Evolutionary conservation across 2,888 invertebrate genomes (phyloP).

Genomic region (Stenolophus ochropezus): DNA sequence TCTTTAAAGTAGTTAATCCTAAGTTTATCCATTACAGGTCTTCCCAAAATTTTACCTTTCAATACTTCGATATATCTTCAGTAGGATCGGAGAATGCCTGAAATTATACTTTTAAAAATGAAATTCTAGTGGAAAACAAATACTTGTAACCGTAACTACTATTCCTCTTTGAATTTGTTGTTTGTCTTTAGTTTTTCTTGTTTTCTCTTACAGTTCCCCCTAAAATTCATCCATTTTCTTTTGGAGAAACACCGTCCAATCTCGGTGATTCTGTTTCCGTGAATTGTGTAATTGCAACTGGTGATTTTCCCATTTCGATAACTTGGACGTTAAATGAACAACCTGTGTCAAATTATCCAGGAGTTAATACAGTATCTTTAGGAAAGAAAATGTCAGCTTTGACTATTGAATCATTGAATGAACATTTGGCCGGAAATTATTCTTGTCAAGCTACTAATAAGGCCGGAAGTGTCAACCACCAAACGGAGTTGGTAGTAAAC

Average conservation of each 20-base stretch:
- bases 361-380: constrained; percentile 69
- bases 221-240: constrained; percentile 85
- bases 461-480: constrained; percentile 78
- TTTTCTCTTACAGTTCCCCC: constrained; percentile 77
- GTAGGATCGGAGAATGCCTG: constrained; percentile 83
- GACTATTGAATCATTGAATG: constrained; percentile 81
- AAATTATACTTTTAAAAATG: constrained; percentile 85
- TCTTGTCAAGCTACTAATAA: constrained; percentile 80
- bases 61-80: constrained; percentile 81
- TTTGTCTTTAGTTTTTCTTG: constrained; percentile 21
- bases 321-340: constrained; percentile 80
- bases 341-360: constrained; percentile 74
- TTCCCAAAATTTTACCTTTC: constrained; percentile 76
- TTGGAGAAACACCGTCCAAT: constrained; percentile 81
- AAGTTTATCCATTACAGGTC: constrained; percentile 68
- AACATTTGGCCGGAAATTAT: constrained; percentile 80
- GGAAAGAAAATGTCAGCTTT: constrained; percentile 79
- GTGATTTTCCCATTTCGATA: constrained; percentile 85
- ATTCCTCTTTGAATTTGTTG: constrained; percentile 30
- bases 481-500: constrained; percentile 80
- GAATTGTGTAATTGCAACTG: constrained; percentile 82
- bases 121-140: constrained; percentile 82
- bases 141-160: background rate
- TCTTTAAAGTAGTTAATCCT: background rate
- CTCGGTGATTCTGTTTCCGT: constrained; percentile 68